A percentile compares a stretch with the other conserved stretches of the same genome.
Conservation (phyloP, 2,113 vertebrate genomes). For the Elachura formosa region DNA sequence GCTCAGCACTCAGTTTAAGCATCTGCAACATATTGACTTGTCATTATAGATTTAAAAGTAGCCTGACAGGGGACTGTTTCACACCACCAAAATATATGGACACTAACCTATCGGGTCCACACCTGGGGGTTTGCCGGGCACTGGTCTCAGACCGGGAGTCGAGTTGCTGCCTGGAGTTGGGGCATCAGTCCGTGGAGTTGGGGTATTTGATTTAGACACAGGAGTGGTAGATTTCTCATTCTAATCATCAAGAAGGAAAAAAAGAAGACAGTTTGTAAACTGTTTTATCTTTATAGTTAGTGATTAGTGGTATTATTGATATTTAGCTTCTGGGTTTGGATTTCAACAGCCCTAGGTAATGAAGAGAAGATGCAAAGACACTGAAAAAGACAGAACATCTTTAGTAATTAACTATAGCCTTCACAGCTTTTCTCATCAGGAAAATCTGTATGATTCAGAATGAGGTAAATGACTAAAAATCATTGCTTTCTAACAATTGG, state of each 20-base stretch:
- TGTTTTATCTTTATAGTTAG: not conserved
- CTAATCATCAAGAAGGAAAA: conserved; percentile 51
- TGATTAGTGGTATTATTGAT: not conserved
- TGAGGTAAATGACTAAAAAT: not conserved
- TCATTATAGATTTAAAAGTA: not conserved
- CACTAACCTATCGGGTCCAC: conserved; percentile 82
- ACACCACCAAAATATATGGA: not conserved
- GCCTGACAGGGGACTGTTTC: not conserved
- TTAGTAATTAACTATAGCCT: not conserved
- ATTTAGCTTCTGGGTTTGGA: not conserved
- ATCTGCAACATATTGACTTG: not conserved
- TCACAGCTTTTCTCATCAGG: not conserved
- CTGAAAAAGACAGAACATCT: not conserved
- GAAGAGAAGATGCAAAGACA: not conserved
- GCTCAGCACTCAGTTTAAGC: not conserved
- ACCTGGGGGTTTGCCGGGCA: conserved; percentile 81
- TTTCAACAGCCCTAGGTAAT: not conserved
- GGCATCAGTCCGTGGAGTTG: conserved; percentile 81
- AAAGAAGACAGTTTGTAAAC: not conserved
- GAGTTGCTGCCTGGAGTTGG: conserved; percentile 84
- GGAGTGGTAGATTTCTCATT: conserved; percentile 88
- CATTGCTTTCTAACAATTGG: not conserved
- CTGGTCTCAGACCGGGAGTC: conserved; percentile 77
- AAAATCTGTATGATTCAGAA: not conserved
- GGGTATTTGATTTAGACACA: conserved; percentile 84